Percentiles rank a stretch among this genome's conserved stretches.
These are phyloP conservation scores for Flabesymbios commensalis DNA, from an alignment of 2,888 invertebrate species.

Conservation along the genomic window DNA sequence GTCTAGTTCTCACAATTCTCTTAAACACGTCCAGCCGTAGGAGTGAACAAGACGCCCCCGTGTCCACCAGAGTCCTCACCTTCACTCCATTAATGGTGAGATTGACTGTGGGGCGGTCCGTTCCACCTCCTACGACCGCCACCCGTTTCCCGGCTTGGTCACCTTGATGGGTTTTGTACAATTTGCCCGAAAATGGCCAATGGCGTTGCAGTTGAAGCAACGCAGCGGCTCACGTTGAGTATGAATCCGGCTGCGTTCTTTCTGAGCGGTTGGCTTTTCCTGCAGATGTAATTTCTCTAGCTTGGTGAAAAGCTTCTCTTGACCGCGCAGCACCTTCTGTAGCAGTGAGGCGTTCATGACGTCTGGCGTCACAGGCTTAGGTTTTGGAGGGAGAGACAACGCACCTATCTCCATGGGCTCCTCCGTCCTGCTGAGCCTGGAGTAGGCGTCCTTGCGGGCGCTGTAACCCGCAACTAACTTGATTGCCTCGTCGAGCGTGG, in stretches of 20 bases:
- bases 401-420: not conserved
- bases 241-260: no score
- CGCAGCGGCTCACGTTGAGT: not conserved
- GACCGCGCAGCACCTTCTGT: no score
- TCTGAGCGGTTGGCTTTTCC: no score
- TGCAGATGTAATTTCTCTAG: no score
- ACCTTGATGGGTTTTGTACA: not conserved
- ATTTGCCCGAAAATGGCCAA: not conserved
- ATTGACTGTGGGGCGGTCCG: not conserved
- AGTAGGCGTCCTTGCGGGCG: not conserved
- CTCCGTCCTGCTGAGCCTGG: not conserved
- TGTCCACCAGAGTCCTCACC: constrained; percentile 3
- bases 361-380: no score
- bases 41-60: constrained; percentile 5
- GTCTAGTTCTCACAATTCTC: not conserved
- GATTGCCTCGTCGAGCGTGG: constrained; percentile 2
- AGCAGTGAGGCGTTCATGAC: no score
- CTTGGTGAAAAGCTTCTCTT: no score
- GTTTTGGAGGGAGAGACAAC: no score
- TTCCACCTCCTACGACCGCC: not conserved
- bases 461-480: not conserved
- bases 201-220: not conserved
- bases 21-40: not conserved
- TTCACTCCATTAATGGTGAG: not conserved
- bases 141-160: not conserved